These are phyloP conservation scores for Nettapus auritus DNA, from an alignment of 2,113 vertebrate species.

Conservation along the genomic window DNA sequence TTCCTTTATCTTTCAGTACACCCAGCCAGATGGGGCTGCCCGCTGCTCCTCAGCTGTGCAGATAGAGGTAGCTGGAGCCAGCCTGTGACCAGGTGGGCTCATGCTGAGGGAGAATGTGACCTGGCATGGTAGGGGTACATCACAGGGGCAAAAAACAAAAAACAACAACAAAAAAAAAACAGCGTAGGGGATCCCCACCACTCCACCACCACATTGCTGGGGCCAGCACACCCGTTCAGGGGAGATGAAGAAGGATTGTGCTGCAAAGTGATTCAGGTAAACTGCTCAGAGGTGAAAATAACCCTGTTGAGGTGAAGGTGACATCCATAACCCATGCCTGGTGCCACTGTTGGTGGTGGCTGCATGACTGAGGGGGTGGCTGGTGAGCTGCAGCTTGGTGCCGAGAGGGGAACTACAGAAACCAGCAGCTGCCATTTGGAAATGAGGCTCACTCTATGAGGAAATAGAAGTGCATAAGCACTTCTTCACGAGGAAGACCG, in stretches of 20 bases:
- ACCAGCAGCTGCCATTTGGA: no score
- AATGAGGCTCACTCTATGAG: background rate
- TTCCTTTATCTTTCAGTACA: constrained; percentile 20
- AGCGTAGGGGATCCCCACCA: accelerated
- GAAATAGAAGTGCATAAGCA: background rate
- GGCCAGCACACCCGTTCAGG: background rate
- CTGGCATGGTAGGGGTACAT: background rate
- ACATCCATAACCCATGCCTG: background rate
- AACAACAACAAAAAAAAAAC: background rate
- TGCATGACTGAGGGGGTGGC: no score
- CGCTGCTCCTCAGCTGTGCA: background rate
- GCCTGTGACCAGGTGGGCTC: background rate
- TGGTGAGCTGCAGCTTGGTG: no score
- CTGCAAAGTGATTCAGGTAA: background rate
- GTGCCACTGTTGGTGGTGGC: no score
- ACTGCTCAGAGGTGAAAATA: background rate
- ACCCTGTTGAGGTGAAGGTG: background rate
- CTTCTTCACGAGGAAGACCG: background rate
- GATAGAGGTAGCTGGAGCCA: background rate
- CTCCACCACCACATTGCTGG: background rate
- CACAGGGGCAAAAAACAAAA: background rate
- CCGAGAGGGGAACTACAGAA: no score
- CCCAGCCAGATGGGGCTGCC: background rate
- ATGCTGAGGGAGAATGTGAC: background rate
- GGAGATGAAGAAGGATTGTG: accelerated